phyloP scores from a whole-genome alignment of 1,140 invertebrate species.

The Drosophila grimshawi region DNA sequence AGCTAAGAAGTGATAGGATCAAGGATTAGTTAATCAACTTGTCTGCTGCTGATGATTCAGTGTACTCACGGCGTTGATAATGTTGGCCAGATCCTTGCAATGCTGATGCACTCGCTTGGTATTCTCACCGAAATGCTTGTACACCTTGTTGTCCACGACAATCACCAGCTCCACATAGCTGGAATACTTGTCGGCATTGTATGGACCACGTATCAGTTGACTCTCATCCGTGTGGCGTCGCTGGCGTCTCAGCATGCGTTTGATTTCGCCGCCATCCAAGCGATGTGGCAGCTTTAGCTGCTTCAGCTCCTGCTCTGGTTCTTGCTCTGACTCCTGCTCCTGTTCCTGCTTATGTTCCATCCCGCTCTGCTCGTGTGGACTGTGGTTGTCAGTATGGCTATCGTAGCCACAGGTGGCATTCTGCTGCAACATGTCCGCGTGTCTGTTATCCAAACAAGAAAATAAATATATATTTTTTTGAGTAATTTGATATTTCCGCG shows the following conservation, averaged over 20 bases:
- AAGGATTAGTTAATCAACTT: constrained; percentile 1
- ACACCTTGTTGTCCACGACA: constrained; percentile 95
- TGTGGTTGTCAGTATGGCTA: constrained; percentile 48
- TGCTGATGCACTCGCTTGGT: constrained; percentile 89
- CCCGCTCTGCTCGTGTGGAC: constrained; percentile 17
- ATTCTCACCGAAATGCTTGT: constrained; percentile 89
- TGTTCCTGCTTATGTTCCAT: constrained; percentile 4
- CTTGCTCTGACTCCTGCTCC: constrained; percentile 15
- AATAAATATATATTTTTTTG: constrained; percentile 33
- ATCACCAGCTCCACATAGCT: constrained; percentile 96
- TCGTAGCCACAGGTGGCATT: constrained; percentile 89
- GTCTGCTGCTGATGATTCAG: background rate
- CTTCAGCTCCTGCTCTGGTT: constrained; percentile 7
- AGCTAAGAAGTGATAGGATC: constrained; percentile 86
- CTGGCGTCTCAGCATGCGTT: constrained; percentile 87
- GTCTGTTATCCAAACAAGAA: constrained; percentile 84
- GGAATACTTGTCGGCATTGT: constrained; percentile 93
- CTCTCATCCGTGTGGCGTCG: constrained; percentile 85
- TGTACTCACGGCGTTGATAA: constrained; percentile 95
- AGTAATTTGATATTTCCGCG: constrained; percentile 74
- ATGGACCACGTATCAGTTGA: constrained; percentile 90
- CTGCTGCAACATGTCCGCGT: constrained; percentile 87
- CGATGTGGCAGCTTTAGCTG: constrained; percentile 48
- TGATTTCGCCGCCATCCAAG: constrained; percentile 84
- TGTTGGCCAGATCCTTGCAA: constrained; percentile 96